These are phyloP conservation scores for Neolamprologus longior DNA, from an alignment of 2,113 vertebrate genomes.

Conservation along the genomic window DNA sequence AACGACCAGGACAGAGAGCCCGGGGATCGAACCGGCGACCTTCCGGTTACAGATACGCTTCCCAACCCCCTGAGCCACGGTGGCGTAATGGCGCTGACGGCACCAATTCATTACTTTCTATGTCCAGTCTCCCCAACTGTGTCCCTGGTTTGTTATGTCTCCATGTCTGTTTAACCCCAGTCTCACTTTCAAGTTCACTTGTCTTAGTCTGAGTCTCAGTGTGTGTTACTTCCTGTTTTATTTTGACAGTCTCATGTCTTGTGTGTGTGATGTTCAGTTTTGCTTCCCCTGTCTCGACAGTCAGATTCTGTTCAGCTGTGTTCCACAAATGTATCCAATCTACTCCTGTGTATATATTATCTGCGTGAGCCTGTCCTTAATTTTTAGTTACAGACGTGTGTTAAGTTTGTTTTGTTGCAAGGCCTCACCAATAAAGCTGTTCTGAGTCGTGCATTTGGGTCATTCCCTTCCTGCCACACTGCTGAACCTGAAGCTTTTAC, in stretches of 20 bases:
- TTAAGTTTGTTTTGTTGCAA: background rate
- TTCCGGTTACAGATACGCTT: no score
- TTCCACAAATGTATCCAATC: background rate
- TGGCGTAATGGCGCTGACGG: no score
- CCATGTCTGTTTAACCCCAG: background rate
- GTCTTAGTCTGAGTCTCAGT: background rate
- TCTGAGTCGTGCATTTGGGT: background rate
- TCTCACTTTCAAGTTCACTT: background rate
- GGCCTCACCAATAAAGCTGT: background rate
- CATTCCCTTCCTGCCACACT: background rate
- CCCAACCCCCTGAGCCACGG: no score
- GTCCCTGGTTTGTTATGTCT: background rate
- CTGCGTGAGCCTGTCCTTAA: background rate
- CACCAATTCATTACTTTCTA: background rate
- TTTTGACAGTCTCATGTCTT: background rate
- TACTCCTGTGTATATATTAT: background rate
- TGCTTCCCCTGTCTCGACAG: background rate
- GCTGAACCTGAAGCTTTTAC: background rate
- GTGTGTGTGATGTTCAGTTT: background rate
- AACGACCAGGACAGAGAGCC: no score
- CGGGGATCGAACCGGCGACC: no score
- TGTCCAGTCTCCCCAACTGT: background rate
- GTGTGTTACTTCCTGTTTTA: background rate
- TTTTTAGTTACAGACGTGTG: rapidly evolving
- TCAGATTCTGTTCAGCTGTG: background rate